Percentiles rank a stretch among this genome's conserved stretches.
phyloP scores from a whole-genome alignment of 2,888 invertebrate species.

The Latheticus oryzae region DNA sequence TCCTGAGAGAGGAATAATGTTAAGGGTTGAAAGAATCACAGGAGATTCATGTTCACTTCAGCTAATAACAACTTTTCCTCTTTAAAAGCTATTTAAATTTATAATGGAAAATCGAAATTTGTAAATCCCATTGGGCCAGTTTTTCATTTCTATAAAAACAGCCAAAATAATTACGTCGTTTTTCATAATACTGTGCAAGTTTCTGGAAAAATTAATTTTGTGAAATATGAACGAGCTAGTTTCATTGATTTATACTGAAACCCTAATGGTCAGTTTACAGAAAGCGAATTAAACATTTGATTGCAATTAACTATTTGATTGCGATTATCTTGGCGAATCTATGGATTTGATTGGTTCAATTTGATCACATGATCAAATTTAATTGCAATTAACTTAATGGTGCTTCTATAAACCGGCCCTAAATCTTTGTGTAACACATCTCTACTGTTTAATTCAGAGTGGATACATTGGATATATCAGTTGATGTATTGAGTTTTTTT shows the following conservation, averaged over 20 bases:
- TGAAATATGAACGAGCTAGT: conserved; percentile 10
- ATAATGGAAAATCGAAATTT: conserved; percentile 18
- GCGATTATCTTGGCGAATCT: too few species aligned
- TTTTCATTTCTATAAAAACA: conserved; percentile 18
- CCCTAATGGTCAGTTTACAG: too few species aligned
- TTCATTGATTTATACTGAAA: conserved; percentile 9
- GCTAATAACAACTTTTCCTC: conserved; percentile 5
- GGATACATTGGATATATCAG: too few species aligned
- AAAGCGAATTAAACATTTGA: too few species aligned
- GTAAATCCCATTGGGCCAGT: conserved; percentile 9
- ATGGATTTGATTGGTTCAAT: too few species aligned
- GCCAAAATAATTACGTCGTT: conserved; percentile 13
- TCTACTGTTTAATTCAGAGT: not conserved
- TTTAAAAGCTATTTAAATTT: conserved; percentile 18
- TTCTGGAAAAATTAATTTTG: conserved; percentile 15
- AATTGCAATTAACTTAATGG: too few species aligned
- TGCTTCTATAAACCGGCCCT: not conserved
- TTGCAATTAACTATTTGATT: too few species aligned
- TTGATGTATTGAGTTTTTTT: too few species aligned
- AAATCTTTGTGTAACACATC: not conserved
- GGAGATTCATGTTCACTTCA: conserved; percentile 7
- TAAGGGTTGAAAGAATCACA: too few species aligned
- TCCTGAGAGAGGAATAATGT: too few species aligned
- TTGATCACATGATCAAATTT: too few species aligned
- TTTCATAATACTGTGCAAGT: conserved; percentile 4